Evolutionary conservation across 2,113 vertebrate genomes (phyloP).

Genomic region (Apaloderma vittatum): DNA sequence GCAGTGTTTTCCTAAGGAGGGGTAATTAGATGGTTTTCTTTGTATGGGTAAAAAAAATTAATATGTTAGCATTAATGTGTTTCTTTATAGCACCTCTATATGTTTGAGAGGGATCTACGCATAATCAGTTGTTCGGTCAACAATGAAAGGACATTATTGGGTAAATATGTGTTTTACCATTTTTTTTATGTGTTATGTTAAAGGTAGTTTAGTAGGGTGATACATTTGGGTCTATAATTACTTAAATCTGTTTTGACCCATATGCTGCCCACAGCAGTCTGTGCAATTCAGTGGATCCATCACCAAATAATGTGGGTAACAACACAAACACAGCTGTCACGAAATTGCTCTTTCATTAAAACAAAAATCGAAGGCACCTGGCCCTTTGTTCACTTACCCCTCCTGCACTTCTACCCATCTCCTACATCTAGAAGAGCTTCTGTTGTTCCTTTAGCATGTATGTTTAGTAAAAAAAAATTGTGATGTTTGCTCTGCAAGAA

Average conservation of each 20-base stretch:
- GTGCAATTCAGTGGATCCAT: background rate
- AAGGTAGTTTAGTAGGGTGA: background rate
- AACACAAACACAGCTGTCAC: background rate
- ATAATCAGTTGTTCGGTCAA: constrained; percentile 94
- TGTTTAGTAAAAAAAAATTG: background rate
- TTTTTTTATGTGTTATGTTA: background rate
- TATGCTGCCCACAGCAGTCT: background rate
- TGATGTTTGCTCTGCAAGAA: background rate
- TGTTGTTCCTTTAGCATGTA: background rate
- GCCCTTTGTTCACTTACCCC: background rate
- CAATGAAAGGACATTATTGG: constrained; percentile 90
- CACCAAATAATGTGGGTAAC: background rate
- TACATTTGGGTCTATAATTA: background rate
- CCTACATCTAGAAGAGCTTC: background rate
- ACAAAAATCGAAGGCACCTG: background rate
- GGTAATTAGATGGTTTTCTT: background rate
- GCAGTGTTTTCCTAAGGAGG: background rate
- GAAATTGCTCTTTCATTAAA: background rate
- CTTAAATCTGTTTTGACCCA: background rate
- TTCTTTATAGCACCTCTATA: constrained; percentile 88
- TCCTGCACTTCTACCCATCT: background rate
- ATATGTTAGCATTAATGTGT: constrained; percentile 2
- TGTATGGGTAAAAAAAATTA: background rate
- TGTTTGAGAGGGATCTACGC: constrained; percentile 90
- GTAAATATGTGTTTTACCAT: constrained; percentile 77